phyloP scores from a whole-genome alignment of 2,113 vertebrate genomes.

The Pterophyllum scalare region DNA sequence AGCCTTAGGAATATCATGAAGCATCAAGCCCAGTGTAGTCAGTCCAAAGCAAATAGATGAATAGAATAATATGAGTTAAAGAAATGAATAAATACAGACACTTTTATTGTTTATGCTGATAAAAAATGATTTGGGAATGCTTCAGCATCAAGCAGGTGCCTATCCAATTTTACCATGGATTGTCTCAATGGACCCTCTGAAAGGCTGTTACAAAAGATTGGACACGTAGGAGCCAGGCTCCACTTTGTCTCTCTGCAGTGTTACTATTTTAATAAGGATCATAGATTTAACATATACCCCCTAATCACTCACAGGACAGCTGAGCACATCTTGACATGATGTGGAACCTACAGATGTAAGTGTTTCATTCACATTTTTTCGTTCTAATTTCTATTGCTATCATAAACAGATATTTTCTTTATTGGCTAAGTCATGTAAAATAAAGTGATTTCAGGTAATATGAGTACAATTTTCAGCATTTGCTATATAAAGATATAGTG shows the following conservation, averaged over 20 bases:
- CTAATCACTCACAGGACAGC: neutral
- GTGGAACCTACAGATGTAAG: neutral
- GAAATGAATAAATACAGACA: neutral
- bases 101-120: too few species aligned
- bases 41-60: neutral
- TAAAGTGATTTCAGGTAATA: neutral
- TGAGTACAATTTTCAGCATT: neutral
- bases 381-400: neutral
- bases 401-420: neutral
- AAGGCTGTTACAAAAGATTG: neutral
- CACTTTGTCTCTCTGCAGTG: conserved; percentile 7
- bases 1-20: neutral
- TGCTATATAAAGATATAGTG: neutral
- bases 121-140: neutral
- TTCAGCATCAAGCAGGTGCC: neutral
- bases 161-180: neutral
- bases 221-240: neutral
- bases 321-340: neutral
- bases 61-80: neutral
- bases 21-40: neutral
- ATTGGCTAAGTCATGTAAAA: neutral
- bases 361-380: neutral
- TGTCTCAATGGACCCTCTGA: neutral
- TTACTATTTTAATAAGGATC: conserved; percentile 30
- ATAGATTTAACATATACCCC: neutral